Conservation (phyloP, 2,888 invertebrate genomes). For the Xanthorhoe spadicearia region DNA sequence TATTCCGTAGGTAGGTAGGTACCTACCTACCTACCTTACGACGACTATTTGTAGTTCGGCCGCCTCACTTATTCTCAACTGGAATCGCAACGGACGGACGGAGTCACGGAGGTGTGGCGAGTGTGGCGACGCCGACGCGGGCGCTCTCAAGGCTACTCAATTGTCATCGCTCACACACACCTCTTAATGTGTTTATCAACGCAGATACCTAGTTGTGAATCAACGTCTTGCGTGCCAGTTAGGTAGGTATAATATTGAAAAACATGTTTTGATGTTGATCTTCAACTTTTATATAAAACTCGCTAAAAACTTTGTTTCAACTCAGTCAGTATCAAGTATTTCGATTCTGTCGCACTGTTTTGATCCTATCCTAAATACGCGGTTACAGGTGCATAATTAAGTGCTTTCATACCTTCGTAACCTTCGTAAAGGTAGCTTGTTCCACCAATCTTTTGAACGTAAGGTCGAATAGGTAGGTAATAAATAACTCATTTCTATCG, state of each 20-base stretch:
- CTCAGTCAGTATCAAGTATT: neutral
- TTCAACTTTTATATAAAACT: conserved; percentile 8
- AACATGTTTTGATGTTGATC: conserved; percentile 18
- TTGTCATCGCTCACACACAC: conserved; percentile 2
- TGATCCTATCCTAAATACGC: neutral
- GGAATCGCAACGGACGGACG: neutral
- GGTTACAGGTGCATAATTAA: no score
- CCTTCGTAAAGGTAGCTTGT: no score
- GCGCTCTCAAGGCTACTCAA: neutral
- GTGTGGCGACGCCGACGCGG: no score
- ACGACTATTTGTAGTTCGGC: no score
- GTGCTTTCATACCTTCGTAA: no score
- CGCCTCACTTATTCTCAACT: no score
- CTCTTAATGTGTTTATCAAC: neutral
- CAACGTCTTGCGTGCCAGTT: neutral
- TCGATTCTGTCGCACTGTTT: neutral
- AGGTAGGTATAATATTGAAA: no score
- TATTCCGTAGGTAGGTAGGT: no score
- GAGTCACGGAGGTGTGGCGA: conserved; percentile 1
- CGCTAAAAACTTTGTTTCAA: neutral
- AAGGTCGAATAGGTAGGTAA: no score
- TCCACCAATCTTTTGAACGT: no score
- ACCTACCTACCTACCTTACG: no score
- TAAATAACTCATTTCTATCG: no score
- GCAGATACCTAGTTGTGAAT: neutral